Evolutionary conservation across 2,888 invertebrate species (phyloP).

Genomic region (Netelia inedita): DNA sequence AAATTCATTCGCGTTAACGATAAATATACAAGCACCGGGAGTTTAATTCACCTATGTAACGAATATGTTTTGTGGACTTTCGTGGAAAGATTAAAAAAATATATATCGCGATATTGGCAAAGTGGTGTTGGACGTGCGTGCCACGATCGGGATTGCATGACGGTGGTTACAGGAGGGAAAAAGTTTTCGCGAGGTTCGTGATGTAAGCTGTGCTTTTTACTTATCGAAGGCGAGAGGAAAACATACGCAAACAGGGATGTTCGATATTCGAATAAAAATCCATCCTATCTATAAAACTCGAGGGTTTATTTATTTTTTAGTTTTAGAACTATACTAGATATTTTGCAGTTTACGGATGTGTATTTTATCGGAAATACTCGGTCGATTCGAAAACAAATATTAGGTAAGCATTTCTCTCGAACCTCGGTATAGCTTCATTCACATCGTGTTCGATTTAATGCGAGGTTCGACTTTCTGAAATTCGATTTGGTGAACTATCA

Average conservation of each 20-base stretch:
- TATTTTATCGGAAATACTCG: neutral
- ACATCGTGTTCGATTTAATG: neutral
- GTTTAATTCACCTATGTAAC: slow-evolving; percentile 10
- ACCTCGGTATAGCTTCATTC: slow-evolving; percentile 4
- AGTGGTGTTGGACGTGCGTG: slow-evolving; percentile 31
- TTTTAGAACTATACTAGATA: neutral
- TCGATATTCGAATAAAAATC: too few relatives aligned
- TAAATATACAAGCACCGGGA: slow-evolving; percentile 37
- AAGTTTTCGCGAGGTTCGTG: slow-evolving; percentile 33
- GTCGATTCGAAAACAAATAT: neutral
- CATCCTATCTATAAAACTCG: too few relatives aligned
- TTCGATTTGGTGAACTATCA: neutral
- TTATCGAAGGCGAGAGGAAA: neutral
- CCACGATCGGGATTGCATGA: slow-evolving; percentile 38
- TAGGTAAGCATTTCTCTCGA: neutral
- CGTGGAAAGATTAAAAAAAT: neutral
- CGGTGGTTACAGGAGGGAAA: slow-evolving; percentile 13
- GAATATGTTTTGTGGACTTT: slow-evolving; percentile 5
- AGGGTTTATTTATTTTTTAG: too few relatives aligned
- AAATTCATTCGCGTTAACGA: slow-evolving; percentile 52
- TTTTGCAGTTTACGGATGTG: neutral
- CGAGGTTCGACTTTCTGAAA: neutral
- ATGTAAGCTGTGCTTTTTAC: slow-evolving; percentile 1
- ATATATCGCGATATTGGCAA: too few relatives aligned
- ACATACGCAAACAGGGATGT: too few relatives aligned